Base-by-base conservation (phyloP, 1,140 invertebrate species). In the Orussus abietinus region DNA sequence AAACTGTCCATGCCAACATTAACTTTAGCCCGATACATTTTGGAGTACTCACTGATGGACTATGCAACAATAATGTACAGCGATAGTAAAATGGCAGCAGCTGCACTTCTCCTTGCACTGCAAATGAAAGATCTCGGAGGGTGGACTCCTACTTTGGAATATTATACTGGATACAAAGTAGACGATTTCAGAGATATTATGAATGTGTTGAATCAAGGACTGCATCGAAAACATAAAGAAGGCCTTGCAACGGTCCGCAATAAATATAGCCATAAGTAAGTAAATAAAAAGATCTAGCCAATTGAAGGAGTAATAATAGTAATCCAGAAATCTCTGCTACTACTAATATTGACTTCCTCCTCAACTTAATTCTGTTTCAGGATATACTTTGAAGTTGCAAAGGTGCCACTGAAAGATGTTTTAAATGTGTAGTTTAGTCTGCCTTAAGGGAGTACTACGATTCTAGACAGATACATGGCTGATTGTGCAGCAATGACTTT, bases 181-280 rank as follows among this genome's bases (percentile, higher is more conserved):
- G 68, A 79, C 22, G 87, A 97, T 2, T 78, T 98, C 38, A 77
- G 78, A 14, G 77, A 84, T 11, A 75, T 93, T 12, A 80, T 85
- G 14, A 57, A 80, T 15, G 59, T 79, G 21, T 75, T 96, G 19
- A 95, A 96, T 69, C 76, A 80, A 22, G 81, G 85, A 38, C 73
- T 96, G 2, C 81, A 85, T 56, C 80, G 81, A 47, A 84, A 84
- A 51, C 82, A 81, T 9, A 84, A 85, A 57, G 79, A 83, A 31
- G 79, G 85, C 41, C 75, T 93, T 31, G 82, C 85, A 62, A 95
- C 92, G 28, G 85, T 98, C 46, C 76, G 83, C 33, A 90, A 86
- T 61, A 98, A 98, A 75, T 98, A 98, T 66, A 93, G 89, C 19
- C 94, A 98, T 68, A 85, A 85, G 84, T 86, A 75, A 79, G 80